phyloP scores from a whole-genome alignment of 2,888 invertebrate genomes.

The Hyles lineata region DNA sequence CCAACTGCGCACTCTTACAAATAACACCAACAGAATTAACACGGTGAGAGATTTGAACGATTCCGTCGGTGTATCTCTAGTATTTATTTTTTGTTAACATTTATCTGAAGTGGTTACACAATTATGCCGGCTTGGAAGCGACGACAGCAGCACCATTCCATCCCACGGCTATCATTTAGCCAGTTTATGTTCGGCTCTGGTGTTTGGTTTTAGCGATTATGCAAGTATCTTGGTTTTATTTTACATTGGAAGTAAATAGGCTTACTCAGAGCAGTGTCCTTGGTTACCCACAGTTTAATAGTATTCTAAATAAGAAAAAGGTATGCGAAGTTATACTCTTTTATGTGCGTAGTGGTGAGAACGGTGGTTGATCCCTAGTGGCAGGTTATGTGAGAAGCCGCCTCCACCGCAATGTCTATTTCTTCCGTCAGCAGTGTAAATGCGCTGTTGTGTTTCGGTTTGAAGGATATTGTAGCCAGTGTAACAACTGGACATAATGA shows the following conservation, averaged over 20 bases:
- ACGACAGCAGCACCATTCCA: slow-evolving; percentile 15
- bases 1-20: slow-evolving; percentile 1
- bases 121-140: slow-evolving; percentile 13
- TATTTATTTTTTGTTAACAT: slow-evolving; percentile 33
- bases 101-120: slow-evolving; percentile 28
- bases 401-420: too few species aligned
- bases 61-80: slow-evolving; percentile 5
- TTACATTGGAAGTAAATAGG: not conserved
- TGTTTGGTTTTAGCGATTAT: not conserved
- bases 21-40: slow-evolving; percentile 27
- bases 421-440: too few species aligned
- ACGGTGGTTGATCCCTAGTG: too few species aligned
- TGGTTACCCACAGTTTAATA: too few species aligned
- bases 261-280: too few species aligned
- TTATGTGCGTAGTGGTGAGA: too few species aligned
- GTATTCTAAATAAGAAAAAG: too few species aligned
- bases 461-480: too few species aligned
- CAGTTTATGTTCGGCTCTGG: slow-evolving; percentile 7
- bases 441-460: too few species aligned
- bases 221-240: slow-evolving; percentile 2
- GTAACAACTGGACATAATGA: too few species aligned
- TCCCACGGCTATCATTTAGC: slow-evolving; percentile 15
- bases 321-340: too few species aligned
- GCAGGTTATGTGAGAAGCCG: too few species aligned
- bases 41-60: slow-evolving; percentile 27